Conservation (phyloP, 2,113 vertebrate genomes). For the Quiscalus mexicanus region DNA sequence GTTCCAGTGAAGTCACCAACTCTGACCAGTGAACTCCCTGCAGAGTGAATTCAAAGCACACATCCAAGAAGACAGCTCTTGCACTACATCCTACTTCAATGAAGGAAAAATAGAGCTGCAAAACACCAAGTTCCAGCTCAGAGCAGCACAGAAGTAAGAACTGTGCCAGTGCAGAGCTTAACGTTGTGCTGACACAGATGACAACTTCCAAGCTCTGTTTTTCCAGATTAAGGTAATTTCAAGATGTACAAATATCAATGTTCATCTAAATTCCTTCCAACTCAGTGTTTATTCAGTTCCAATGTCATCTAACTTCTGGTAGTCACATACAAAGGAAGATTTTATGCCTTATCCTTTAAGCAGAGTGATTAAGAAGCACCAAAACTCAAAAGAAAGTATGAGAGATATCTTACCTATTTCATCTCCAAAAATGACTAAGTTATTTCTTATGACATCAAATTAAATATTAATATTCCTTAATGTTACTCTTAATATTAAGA, state of each 20-base stretch:
- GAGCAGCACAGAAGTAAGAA: background rate
- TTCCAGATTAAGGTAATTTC: background rate
- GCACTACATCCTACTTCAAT: rapidly evolving
- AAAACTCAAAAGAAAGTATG: background rate
- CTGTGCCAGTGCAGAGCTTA: background rate
- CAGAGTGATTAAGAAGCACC: background rate
- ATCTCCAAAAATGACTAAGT: background rate
- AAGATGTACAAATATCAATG: background rate
- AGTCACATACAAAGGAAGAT: background rate
- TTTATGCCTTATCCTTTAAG: background rate
- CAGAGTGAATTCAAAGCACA: background rate
- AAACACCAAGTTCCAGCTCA: background rate
- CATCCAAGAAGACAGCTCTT: background rate
- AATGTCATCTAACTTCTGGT: background rate
- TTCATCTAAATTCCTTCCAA: background rate
- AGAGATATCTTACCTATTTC: background rate
- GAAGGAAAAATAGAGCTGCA: background rate
- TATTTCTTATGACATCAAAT: background rate
- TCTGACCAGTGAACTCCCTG: background rate
- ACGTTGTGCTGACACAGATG: background rate
- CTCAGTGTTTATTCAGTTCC: background rate
- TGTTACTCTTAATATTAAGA: constrained; percentile 22
- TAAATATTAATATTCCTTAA: constrained; percentile 22
- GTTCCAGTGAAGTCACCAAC: background rate
- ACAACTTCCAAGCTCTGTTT: background rate